Conservation (phyloP, 2,113 vertebrate species). For the Tragelaphus buxtoni region DNA sequence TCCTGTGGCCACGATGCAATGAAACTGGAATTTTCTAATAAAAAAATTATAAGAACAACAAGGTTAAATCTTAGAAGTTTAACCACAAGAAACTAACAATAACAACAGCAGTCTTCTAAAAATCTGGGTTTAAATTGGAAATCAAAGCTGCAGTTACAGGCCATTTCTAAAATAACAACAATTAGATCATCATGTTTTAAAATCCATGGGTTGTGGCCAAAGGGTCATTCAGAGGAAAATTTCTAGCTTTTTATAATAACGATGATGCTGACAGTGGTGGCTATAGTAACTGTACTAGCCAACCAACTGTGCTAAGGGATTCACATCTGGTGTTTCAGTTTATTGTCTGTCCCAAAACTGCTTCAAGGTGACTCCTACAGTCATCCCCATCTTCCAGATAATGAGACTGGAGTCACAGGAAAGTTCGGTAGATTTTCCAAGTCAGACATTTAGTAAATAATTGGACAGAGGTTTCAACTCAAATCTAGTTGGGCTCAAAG, state of each 20-base stretch:
- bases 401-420: neutral
- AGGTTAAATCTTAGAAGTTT: neutral
- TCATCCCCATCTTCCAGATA: neutral
- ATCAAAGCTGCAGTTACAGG: neutral
- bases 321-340: neutral
- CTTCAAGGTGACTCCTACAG: too few relatives aligned
- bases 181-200: neutral
- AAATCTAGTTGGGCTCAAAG: neutral
- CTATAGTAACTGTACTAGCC: neutral
- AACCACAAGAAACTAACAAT: neutral
- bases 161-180: neutral
- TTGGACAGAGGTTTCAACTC: neutral
- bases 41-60: neutral
- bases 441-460: neutral
- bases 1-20: neutral
- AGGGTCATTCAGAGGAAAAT: neutral
- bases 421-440: neutral
- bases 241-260: neutral
- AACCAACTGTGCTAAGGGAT: neutral
- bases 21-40: slow-evolving; percentile 35
- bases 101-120: neutral
- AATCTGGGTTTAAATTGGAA: neutral
- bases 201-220: neutral
- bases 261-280: fast-evolving
- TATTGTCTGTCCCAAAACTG: neutral